A percentile compares a stretch with the other conserved stretches of the same genome.
Evolutionary conservation across 2,888 invertebrate species (phyloP).

Genomic region (Calameuta idolon): DNA sequence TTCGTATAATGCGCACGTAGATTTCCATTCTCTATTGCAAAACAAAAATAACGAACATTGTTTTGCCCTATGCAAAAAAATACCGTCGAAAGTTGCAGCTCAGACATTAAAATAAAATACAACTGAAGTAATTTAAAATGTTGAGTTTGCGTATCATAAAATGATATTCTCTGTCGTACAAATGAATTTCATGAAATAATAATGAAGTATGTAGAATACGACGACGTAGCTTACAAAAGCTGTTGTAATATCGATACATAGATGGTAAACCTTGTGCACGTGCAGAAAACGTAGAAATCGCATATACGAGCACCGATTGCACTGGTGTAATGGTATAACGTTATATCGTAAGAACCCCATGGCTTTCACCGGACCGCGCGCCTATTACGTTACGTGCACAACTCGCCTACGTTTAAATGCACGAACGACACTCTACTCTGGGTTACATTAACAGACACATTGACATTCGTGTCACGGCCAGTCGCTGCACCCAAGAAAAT

Average conservation of each 20-base stretch:
- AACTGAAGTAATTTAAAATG: not conserved
- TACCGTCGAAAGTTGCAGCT: not conserved
- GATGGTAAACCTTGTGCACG: not conserved
- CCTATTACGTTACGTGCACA: conserved; percentile 45
- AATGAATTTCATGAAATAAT: not conserved
- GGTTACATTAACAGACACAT: conserved; percentile 31
- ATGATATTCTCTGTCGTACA: not conserved
- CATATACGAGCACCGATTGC: conserved; percentile 6
- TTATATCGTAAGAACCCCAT: conserved; percentile 34
- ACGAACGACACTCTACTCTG: conserved; percentile 28
- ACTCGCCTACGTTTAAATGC: conserved; percentile 51
- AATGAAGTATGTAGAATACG: not conserved
- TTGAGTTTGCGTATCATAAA: not conserved
- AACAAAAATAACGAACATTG: not conserved
- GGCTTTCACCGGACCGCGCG: conserved; percentile 50
- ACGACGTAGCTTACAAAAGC: not conserved
- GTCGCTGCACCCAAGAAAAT: conserved; percentile 52
- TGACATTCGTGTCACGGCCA: conserved; percentile 63
- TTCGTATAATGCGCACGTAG: conserved; percentile 67
- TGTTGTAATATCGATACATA: not conserved
- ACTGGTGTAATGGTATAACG: conserved; percentile 46
- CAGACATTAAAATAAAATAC: not conserved
- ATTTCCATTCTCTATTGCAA: conserved; percentile 56
- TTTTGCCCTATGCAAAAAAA: not conserved
- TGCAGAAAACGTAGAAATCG: conserved; percentile 25